Percentiles rank a stretch among this genome's conserved stretches.
Conservation (phyloP, 2,888 invertebrate genomes). For the Thymelicus acteon region DNA sequence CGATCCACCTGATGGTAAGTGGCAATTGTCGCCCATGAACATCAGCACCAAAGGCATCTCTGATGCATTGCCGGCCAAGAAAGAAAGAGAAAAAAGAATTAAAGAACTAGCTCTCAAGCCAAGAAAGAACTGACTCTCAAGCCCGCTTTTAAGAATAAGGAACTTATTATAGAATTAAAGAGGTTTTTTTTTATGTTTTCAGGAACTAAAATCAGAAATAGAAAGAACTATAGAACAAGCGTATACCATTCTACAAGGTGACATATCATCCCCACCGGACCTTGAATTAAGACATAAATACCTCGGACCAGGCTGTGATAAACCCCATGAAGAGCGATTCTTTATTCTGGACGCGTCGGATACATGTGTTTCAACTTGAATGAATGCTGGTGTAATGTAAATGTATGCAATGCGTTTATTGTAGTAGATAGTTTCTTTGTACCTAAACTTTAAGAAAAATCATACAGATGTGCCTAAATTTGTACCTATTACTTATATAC, state of each 20-base stretch:
- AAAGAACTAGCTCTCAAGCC: no score
- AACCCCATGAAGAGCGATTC: slow-evolving; percentile 74
- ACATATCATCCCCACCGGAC: slow-evolving; percentile 80
- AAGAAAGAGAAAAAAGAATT: no score
- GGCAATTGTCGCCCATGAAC: no score
- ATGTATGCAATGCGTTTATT: slow-evolving; percentile 3
- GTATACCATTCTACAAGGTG: slow-evolving; percentile 80
- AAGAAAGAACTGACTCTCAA: no score
- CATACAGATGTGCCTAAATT: neutral
- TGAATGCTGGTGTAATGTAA: slow-evolving; percentile 13
- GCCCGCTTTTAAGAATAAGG: no score
- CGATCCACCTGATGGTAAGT: no score
- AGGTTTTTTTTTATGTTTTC: slow-evolving; percentile 44
- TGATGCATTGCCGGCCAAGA: no score
- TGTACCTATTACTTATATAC: no score
- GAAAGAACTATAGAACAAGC: slow-evolving; percentile 81
- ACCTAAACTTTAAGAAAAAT: neutral
- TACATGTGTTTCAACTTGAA: slow-evolving; percentile 33
- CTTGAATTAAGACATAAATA: slow-evolving; percentile 72
- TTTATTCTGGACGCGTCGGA: slow-evolving; percentile 62
- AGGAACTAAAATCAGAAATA: slow-evolving; percentile 78
- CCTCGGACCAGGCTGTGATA: slow-evolving; percentile 76
- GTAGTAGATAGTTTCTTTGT: neutral
- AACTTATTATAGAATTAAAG: no score
- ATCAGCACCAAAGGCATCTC: no score